phyloP scores from a whole-genome alignment of 1,140 invertebrate species.

The Argopecten irradians region DNA sequence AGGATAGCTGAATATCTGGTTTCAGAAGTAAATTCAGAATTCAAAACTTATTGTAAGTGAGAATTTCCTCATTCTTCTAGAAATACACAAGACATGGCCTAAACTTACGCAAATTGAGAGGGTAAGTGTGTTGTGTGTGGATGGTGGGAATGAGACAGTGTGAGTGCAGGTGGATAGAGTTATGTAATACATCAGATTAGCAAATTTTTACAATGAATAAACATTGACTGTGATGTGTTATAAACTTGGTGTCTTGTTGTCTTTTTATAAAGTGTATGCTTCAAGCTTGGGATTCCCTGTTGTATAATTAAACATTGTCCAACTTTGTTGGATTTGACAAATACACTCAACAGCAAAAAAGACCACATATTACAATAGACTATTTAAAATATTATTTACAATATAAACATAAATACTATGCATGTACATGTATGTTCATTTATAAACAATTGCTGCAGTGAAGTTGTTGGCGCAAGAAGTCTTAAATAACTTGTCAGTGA shows the following conservation, averaged over 20 bases:
- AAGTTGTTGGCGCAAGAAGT: neutral
- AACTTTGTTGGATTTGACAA: too few relatives aligned
- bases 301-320: too few relatives aligned
- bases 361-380: too few relatives aligned
- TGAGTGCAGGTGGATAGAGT: neutral
- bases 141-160: neutral
- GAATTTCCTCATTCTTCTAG: neutral
- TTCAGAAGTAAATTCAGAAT: too few relatives aligned
- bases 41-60: too few relatives aligned
- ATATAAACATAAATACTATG: too few relatives aligned
- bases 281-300: too few relatives aligned
- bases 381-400: too few relatives aligned
- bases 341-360: too few relatives aligned
- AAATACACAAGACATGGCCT: neutral
- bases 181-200: neutral
- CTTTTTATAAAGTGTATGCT: neutral
- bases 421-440: too few relatives aligned
- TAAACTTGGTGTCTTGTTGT: neutral
- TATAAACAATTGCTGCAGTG: neutral
- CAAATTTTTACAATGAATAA: neutral
- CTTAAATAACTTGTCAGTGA: neutral
- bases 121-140: neutral
- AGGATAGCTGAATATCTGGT: too few relatives aligned
- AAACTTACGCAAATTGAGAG: neutral
- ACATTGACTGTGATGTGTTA: neutral